A percentile compares a stretch with the other conserved stretches of the same genome.
Evolutionary conservation across 2,888 invertebrate genomes (phyloP).

Genomic region (Nudaria mundana): DNA sequence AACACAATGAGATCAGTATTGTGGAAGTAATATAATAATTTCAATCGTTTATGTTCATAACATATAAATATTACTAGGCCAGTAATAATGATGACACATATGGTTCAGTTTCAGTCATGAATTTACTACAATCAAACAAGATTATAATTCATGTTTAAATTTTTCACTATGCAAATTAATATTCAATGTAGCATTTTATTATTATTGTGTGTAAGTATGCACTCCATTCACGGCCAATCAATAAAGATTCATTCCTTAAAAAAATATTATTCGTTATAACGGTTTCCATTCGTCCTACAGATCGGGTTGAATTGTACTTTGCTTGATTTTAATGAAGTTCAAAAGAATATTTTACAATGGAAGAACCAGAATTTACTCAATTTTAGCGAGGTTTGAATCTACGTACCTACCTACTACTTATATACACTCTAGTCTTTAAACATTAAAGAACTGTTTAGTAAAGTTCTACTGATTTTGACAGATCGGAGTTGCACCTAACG

Average conservation of each 20-base stretch:
- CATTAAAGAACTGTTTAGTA: not conserved
- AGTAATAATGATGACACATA: conserved; percentile 10
- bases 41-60: conserved; percentile 10
- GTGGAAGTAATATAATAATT: conserved; percentile 11
- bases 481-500: conserved; percentile 63
- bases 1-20: conserved; percentile 15
- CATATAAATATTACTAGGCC: conserved; percentile 18
- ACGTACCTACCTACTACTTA: too few relatives aligned
- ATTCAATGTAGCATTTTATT: conserved; percentile 47
- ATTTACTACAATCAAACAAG: not conserved
- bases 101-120: conserved; percentile 6
- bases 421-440: too few relatives aligned
- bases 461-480: conserved; percentile 20
- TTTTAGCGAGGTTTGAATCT: conserved; percentile 64
- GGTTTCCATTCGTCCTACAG: conserved; percentile 43
- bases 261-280: not conserved
- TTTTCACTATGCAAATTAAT: conserved; percentile 39
- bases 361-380: conserved; percentile 62
- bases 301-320: conserved; percentile 59
- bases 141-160: conserved; percentile 4
- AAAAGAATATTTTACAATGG: conserved; percentile 68
- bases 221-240: too few relatives aligned
- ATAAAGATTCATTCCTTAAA: too few relatives aligned
- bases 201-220: conserved; percentile 48
- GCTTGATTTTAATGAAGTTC: conserved; percentile 62